A percentile compares a stretch with the other conserved stretches of the same genome.
Evolutionary conservation across 2,113 vertebrate genomes (phyloP).

Genomic region (Grantiella picta): DNA sequence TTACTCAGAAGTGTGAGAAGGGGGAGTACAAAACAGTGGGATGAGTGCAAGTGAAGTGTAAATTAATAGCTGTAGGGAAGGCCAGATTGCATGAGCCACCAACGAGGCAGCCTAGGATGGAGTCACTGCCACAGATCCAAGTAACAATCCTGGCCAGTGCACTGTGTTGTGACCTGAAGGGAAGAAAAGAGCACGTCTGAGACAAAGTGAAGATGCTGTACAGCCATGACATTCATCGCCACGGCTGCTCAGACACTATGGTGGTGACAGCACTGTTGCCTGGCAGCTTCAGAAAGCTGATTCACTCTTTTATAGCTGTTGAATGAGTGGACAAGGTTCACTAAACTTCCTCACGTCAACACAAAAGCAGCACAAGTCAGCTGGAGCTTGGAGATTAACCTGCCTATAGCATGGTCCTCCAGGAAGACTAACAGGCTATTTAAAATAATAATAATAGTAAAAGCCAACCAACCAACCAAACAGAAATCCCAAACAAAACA

Average conservation of each 20-base stretch:
- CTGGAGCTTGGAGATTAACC: neutral
- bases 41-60: neutral
- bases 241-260: neutral
- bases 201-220: neutral
- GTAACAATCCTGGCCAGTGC: neutral
- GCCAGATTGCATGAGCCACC: neutral
- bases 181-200: neutral
- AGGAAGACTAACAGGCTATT: neutral
- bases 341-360: neutral
- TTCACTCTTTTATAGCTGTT: neutral
- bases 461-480: neutral
- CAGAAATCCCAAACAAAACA: neutral
- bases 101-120: neutral
- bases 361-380: neutral
- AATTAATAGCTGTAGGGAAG: neutral
- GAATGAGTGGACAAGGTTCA: slow-evolving; percentile 1
- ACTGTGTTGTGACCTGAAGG: neutral
- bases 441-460: neutral
- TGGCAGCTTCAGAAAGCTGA: slow-evolving; percentile 16
- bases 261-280: neutral
- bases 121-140: neutral
- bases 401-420: neutral
- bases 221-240: neutral
- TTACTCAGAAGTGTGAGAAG: neutral
- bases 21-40: neutral